These are phyloP conservation scores for Tricholauxania praeusta DNA, from an alignment of 2,888 invertebrate species.

Conservation along the genomic window DNA sequence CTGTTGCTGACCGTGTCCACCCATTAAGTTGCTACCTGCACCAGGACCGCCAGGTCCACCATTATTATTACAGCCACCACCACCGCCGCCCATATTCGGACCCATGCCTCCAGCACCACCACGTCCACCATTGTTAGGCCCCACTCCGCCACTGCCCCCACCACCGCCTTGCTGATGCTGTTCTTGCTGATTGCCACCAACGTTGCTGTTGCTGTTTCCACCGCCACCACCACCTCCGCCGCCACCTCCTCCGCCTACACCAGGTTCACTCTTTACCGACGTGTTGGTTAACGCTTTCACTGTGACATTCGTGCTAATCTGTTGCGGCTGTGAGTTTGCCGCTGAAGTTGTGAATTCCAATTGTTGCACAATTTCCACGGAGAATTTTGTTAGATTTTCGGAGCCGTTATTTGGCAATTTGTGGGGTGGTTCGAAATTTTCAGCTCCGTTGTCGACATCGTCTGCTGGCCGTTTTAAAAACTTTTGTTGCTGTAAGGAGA, in stretches of 20 bases:
- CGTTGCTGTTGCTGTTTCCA: conserved; percentile 41
- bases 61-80: conserved; percentile 50
- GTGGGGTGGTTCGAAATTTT: conserved; percentile 77
- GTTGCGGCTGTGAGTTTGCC: conserved; percentile 88
- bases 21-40: conserved; percentile 58
- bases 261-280: conserved; percentile 68
- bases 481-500: conserved; percentile 81
- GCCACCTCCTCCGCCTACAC: conserved; percentile 56
- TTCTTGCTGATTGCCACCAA: conserved; percentile 46
- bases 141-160: conserved; percentile 46
- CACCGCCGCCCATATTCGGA: conserved; percentile 50
- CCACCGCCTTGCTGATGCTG: conserved; percentile 54
- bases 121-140: conserved; percentile 52
- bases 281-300: conserved; percentile 84
- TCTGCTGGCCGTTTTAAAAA: conserved; percentile 81
- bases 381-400: conserved; percentile 79
- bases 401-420: conserved; percentile 73
- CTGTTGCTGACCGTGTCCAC: conserved; percentile 59
- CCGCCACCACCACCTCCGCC: conserved; percentile 49
- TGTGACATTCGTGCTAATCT: conserved; percentile 92
- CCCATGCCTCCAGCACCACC: conserved; percentile 54
- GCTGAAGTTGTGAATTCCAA: conserved; percentile 90
- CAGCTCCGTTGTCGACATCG: conserved; percentile 70
- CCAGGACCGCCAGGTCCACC: conserved; percentile 47
- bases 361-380: conserved; percentile 93